These are phyloP conservation scores for Agonopterix subpropinquella DNA, from an alignment of 2,888 invertebrate species.

Conservation along the genomic window DNA sequence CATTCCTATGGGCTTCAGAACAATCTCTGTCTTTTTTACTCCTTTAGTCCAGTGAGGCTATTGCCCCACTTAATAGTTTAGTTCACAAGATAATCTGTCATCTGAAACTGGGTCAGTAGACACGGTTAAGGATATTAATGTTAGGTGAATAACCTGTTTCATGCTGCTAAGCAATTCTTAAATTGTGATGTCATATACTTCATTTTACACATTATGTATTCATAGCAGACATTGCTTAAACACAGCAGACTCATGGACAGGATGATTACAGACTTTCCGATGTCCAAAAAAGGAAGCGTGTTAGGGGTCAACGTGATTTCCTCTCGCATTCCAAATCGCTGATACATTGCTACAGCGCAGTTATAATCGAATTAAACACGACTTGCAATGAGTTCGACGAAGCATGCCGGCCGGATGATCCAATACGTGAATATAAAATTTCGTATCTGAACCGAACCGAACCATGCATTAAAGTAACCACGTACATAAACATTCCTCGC, in stretches of 20 bases:
- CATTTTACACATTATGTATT: conserved; percentile 18
- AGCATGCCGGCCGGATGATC: conserved; percentile 51
- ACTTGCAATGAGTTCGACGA: conserved; percentile 52
- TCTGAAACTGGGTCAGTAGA: conserved; percentile 50
- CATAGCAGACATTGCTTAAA: conserved; percentile 6
- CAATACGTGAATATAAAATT: conserved; percentile 52
- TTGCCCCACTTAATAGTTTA: conserved; percentile 38
- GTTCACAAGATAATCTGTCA: conserved; percentile 38
- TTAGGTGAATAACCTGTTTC: conserved; percentile 40
- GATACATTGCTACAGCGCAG: conserved; percentile 52
- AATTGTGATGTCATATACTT: conserved; percentile 30
- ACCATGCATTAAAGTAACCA: conserved; percentile 32
- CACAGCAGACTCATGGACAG: conserved; percentile 29
- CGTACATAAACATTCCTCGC: conserved; percentile 40
- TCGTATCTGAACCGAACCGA: conserved; percentile 35
- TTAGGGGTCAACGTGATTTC: conserved; percentile 68
- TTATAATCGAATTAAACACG: conserved; percentile 58
- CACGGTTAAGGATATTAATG: conserved; percentile 41
- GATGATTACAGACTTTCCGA: conserved; percentile 46
- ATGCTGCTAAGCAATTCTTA: conserved; percentile 24
- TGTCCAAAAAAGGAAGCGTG: conserved; percentile 56
- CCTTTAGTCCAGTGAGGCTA: conserved; percentile 37
- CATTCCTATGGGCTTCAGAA: conserved; percentile 58
- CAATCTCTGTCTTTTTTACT: conserved; percentile 47
- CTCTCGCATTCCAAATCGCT: conserved; percentile 64